Base-by-base conservation (phyloP, 2,797 vertebrate species). In the Spinibarbus caldwelli region DNA sequence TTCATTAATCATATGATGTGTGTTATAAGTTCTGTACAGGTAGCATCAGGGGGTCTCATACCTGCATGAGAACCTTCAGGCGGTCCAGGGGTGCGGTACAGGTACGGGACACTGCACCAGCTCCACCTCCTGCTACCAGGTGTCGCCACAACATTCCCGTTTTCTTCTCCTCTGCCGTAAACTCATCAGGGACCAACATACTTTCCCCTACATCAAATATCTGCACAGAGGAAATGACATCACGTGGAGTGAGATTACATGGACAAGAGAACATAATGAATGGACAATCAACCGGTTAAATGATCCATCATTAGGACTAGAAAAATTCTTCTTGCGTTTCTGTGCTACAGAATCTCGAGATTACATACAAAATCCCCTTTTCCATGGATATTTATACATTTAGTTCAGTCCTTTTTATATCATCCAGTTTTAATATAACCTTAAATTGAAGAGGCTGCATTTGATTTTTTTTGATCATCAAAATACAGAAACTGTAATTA, bases 11-110 rank as follows among this genome's bases (percentile, higher is more conserved):
- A 34, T 29, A 14, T 49, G 62, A 49, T 71, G 34, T 21, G 67
- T 70, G 10, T 3, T 45, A 1, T n/a, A n/a, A 9, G 26, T 11
- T 17, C 11, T 38, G 10, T 31, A 17, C 4, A 43, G 29, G 19
- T 11, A 59, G 14, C 6, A 1, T n/a, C 54, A 5, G n/a, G 64
- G 7, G 19, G 71, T 59, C 45, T 64, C 77, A 68, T 92, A 98
- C 98, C 97, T 99, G 98, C 98, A 99, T 99, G 78, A 99, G 94
- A 45, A 99, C 98, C 94, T 99, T 99, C 41, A 99, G 94, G 34
- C 97, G 93, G 92, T 99, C 98, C 90, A 99, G 93, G 0, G 98
- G 98, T 0, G 98, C 98, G 0, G 98, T 99, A 86, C 97, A 99
- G 73, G 97, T 99, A 66, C 98, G 96, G 71, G 98, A 99, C 52